Conservation (phyloP, 2,797 vertebrate genomes). For the Chanos chanos region DNA sequence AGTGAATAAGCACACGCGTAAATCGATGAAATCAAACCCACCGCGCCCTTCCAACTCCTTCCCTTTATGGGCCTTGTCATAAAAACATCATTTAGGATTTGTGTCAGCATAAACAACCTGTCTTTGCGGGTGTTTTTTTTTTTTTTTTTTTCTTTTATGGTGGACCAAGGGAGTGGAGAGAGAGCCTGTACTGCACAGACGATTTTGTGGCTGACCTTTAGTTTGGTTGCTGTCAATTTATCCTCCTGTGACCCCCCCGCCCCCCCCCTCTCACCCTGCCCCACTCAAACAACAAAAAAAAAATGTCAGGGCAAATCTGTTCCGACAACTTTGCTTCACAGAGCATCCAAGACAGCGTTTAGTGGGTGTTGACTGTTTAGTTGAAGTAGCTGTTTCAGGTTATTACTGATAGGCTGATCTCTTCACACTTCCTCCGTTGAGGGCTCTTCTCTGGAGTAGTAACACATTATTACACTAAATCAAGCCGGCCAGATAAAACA, state of each 20-base stretch:
- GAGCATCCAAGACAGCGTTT: constrained; percentile 24
- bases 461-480: constrained; percentile 28
- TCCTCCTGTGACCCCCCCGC: constrained; percentile 22
- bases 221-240: constrained; percentile 44
- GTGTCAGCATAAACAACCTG: constrained; percentile 38
- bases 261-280: no score
- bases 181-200: constrained; percentile 1
- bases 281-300: constrained; percentile 18
- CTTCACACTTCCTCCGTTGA: background rate
- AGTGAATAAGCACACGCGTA: constrained; percentile 43
- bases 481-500: constrained; percentile 2
- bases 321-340: constrained; percentile 30
- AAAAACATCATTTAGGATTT: constrained; percentile 44
- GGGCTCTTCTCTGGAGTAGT: background rate
- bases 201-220: constrained; percentile 41
- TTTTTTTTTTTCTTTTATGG: no score
- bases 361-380: constrained; percentile 26
- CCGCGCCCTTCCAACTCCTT: no score
- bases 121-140: no score
- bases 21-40: constrained; percentile 33
- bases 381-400: constrained; percentile 35
- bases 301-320: constrained; percentile 22
- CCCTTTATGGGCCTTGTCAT: constrained; percentile 30
- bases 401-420: constrained; percentile 36
- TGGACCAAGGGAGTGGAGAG: background rate